Evolutionary conservation across 1,140 invertebrate species (phyloP), one percentile per base, ranked within the genome.

Genomic region (Diabrotica virgifera): DNA sequence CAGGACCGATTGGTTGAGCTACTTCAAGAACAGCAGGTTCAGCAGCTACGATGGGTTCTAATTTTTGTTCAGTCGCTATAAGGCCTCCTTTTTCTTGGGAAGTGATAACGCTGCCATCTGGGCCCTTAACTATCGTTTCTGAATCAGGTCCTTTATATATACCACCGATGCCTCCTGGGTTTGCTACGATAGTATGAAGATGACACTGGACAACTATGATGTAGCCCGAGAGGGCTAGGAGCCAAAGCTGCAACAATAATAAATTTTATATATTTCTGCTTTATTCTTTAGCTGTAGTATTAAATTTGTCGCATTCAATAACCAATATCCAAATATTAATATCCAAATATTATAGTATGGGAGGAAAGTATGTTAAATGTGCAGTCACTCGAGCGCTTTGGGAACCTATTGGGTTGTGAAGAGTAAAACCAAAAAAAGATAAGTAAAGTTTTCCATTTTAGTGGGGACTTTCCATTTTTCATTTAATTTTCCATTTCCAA

Each of bases 101-200:
- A 13, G 68, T 75, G 14, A 77, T 75, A 7, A 72, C 62, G 62
- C 73, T 74, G 12, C 75, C 75, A 64, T 77, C 75, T n/a, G 75
- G 75, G 8, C 75, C 75, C 67, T 69, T 70, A 57, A 77, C 74
- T 11, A 77, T 75, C 6, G 75, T 77, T 67, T 73, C 73, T 0
- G 70, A 74, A 52, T 74, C 66, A 8, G 75, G 75, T 11, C 75
- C 75, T 62, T 71, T 70, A 57, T 69, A 77, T 24, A 77, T 67
- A 5, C 73, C 73, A 5, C 73, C 73, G 24, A 74, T 72, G 8
- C 72, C 72, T 60, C 73, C 73, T 36, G 73, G 73, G 59, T 69
- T 64, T 2, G 12, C 68, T 54, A 24, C 58, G 51, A 55, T 57
- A 37, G 37, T 62, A 24, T n/a, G 58, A 38, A 37, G 65, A 51